phyloP scores from a whole-genome alignment of 2,113 vertebrate genomes.

The Meles meles region DNA sequence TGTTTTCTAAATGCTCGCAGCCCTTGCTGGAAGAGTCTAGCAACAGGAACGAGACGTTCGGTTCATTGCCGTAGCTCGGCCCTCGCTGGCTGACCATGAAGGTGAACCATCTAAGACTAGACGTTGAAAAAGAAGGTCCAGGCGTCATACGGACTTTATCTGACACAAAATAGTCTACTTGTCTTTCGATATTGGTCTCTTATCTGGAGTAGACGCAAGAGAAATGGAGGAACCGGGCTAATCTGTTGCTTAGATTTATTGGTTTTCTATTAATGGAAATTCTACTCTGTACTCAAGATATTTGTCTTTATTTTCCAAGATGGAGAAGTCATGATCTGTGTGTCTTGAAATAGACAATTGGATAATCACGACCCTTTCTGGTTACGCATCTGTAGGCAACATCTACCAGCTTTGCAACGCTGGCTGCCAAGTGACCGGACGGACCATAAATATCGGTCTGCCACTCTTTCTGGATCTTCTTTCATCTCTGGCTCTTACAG shows the following conservation, averaged over 20 bases:
- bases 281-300: neutral
- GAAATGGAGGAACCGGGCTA: neutral
- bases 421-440: accelerated
- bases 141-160: accelerated
- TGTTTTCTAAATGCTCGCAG: neutral
- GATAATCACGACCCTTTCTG: accelerated
- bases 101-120: accelerated
- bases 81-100: accelerated
- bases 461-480: accelerated
- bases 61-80: accelerated
- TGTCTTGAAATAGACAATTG: accelerated
- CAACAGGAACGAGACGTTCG: too few species aligned
- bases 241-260: neutral
- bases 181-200: neutral
- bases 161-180: accelerated
- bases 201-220: neutral
- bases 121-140: neutral
- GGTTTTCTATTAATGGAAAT: neutral
- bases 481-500: too few species aligned
- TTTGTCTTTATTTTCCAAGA: neutral
- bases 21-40: neutral
- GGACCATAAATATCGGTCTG: accelerated
- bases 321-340: neutral
- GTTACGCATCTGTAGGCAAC: accelerated
- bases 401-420: accelerated